Conservation (phyloP, 2,113 vertebrate genomes). For the Calyptomena viridis region DNA sequence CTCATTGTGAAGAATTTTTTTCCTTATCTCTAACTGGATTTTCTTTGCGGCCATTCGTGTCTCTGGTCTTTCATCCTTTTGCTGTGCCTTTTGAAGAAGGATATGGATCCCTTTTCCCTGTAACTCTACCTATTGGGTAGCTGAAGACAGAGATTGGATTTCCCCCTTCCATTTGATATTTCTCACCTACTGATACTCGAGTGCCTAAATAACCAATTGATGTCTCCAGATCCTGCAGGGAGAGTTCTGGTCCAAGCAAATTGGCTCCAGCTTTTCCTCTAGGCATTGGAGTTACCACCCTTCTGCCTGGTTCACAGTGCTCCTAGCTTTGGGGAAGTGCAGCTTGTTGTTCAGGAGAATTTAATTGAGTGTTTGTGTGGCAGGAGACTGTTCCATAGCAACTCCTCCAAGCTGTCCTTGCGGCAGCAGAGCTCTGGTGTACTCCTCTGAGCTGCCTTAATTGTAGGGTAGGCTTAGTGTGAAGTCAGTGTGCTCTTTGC, state of each 20-base stretch:
- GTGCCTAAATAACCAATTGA: background rate
- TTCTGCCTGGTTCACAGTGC: background rate
- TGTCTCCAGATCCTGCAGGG: background rate
- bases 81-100: background rate
- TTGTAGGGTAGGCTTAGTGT: background rate
- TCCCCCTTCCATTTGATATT: background rate
- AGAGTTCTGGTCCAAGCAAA: background rate
- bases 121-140: background rate
- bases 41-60: background rate
- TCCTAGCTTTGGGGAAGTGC: background rate
- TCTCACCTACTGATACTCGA: background rate
- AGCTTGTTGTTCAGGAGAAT: background rate
- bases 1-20: background rate
- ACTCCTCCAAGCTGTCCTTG: background rate
- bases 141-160: background rate
- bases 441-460: background rate
- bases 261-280: background rate
- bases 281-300: background rate
- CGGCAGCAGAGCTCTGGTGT: background rate
- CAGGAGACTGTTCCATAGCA: background rate
- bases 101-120: background rate
- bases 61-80: background rate
- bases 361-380: background rate
- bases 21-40: background rate
- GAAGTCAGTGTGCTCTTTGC: background rate